Base-by-base conservation (phyloP, 2,113 vertebrate genomes). In the Tylochromis polylepis region DNA sequence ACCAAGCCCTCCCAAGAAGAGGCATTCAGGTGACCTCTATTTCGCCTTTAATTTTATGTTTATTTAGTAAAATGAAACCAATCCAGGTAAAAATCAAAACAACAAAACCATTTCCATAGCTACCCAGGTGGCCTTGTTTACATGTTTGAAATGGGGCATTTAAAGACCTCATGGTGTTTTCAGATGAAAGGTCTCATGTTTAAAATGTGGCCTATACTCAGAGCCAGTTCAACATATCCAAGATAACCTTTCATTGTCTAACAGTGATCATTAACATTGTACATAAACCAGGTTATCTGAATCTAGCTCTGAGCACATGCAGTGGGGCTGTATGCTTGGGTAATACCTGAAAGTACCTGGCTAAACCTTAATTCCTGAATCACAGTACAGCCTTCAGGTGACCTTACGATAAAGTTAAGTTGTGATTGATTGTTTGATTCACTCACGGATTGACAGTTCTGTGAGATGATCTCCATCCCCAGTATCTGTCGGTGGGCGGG, bases 401-500 rank as follows among this genome's bases (percentile, higher is more conserved):
- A 49, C 67, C 9, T 51, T 27, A n/a, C 2, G 11, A n/a, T 51
- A 31, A 51, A 53, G 72, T n/a, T 77, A 51, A n/a, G 16, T 16
- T 77, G 10, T 87, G 5, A 81, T 81, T 70, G 18, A 93, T 80
- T 57, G n/a, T 93, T 80, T 57, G 53, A 91, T 31, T 81, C 1
- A 58, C 18, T 85, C 8, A 41, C 57, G 85, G 6, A 81, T 80
- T 72, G 51, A 94, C 94, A 99, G 98, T 99, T 99, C 93, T 99
- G 98, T 91, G 98, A 99, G 95, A 96, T 99, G 94, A 95, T 99
- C 79, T 99, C 98, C 0, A 90, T 95, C 34, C 96, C 97, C 0
- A 96, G 96, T 78, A 94, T 98, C 83, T 96, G 91, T 91, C 96
- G 96, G 46, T 98, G 97, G 97, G 98, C 97, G 0, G 98, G 98